phyloP scores from a whole-genome alignment of 64 coral and sea anemone genomes.

The Stichodactyla helianthus region DNA sequence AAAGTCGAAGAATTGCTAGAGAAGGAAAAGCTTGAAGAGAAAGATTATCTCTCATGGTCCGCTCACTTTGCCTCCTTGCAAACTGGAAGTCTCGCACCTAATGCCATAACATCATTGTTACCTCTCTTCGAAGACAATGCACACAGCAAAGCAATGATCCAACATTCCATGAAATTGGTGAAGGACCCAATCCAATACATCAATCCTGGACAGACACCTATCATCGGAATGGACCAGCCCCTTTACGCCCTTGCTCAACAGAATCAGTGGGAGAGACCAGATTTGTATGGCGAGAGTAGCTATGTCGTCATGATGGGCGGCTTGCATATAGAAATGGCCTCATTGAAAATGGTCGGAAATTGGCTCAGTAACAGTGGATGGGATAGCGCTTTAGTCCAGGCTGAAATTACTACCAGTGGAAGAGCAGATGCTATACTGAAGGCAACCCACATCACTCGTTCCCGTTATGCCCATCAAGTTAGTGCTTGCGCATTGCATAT shows the following conservation, averaged over 20 bases:
- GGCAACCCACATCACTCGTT: too few relatives aligned
- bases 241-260: neutral
- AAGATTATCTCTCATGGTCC: slow-evolving; percentile 15
- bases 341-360: neutral
- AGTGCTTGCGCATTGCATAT: too few relatives aligned
- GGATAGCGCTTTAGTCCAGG: slow-evolving; percentile 21
- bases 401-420: slow-evolving; percentile 11
- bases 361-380: neutral
- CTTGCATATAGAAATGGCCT: neutral
- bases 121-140: slow-evolving; percentile 28
- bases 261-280: slow-evolving; percentile 13
- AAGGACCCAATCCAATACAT: neutral
- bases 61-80: slow-evolving; percentile 19
- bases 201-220: slow-evolving; percentile 14
- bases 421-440: too few relatives aligned
- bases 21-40: slow-evolving; percentile 30
- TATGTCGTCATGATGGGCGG: slow-evolving; percentile 9
- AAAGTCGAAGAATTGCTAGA: slow-evolving; percentile 16
- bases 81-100: neutral
- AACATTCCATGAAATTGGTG: neutral
- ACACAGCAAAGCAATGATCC: slow-evolving; percentile 1
- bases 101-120: slow-evolving; percentile 5
- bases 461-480: too few relatives aligned
- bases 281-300: neutral
- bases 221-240: slow-evolving; percentile 25